Percentiles rank a stretch among this genome's conserved stretches.
These are phyloP conservation scores for Colossoma macropomum DNA, from an alignment of 2,113 vertebrate species.

Conservation along the genomic window DNA sequence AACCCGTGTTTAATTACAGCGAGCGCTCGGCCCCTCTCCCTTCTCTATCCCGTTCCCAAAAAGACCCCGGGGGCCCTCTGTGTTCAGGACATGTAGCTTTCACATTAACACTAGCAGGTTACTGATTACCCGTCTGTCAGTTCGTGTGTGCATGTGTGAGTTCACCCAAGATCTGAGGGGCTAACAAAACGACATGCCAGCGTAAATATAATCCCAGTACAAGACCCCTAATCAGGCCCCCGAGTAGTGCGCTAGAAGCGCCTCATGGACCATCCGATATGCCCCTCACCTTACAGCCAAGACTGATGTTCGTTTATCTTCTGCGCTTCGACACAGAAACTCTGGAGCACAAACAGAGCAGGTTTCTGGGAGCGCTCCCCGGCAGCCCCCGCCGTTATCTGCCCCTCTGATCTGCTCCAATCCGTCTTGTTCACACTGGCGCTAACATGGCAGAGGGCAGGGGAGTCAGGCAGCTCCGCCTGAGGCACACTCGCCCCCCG, in stretches of 20 bases:
- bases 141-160: neutral
- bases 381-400: constrained; percentile 33
- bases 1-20: constrained; percentile 64
- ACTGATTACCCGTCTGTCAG: constrained; percentile 50
- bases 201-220: constrained; percentile 4
- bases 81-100: constrained; percentile 54
- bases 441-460: constrained; percentile 44
- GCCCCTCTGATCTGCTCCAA: constrained; percentile 46
- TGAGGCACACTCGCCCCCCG: neutral
- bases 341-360: neutral
- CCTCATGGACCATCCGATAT: neutral
- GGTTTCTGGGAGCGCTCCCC: neutral
- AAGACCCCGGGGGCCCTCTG: constrained; percentile 51
- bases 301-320: neutral
- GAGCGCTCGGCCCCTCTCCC: constrained; percentile 37
- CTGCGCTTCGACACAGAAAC: neutral
- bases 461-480: constrained; percentile 1
- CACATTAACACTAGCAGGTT: constrained; percentile 63
- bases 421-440: constrained; percentile 56
- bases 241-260: neutral
- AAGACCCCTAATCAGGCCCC: neutral
- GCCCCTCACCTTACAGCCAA: neutral
- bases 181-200: neutral
- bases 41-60: constrained; percentile 8
- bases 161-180: neutral